Base-by-base conservation (phyloP, 2,797 vertebrate species). In the Myotis myotis region DNA sequence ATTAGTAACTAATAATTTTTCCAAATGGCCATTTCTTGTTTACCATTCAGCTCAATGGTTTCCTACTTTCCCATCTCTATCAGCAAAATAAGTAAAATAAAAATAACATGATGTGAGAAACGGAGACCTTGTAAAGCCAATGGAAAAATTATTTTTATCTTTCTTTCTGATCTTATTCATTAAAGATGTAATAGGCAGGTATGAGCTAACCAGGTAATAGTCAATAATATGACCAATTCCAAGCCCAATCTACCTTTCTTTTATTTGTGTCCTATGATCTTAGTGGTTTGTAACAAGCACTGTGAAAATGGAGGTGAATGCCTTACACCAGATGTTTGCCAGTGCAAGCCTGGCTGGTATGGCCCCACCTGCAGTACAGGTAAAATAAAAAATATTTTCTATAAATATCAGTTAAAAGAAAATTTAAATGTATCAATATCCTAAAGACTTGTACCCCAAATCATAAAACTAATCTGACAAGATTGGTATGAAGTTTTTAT, bases 211-310 rank as follows among this genome's bases (percentile, higher is more conserved):
- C 64, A 87, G 28, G 38, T 66, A 76, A 87, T 41, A 68, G 19
- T n/a, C 25, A 93, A 33, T 38, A 70, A 33, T 30, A 62, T 57
- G 44, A 78, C 22, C 36, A 71, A 38, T 72, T 55, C 25, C 30
- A 78, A 41, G 8, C 3, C 33, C 81, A 25, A 78, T 36, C 72
- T 74, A 28, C 0, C 25, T 51, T 68, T 74, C 83, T 47, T 94
- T 82, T 64, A 12, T 68, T 25, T 81, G 41, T 57, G 28, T 81
- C 93, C 41, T 76, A 8, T 94, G n/a, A 30, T 44, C 95, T 60
- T 85, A 99, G 99, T 99, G 99, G 98, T 99, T 97, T 99, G 99
- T 98, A 99, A 98, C 97, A 99, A 98, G 57, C 99, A 99, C 97
- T 99, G 99, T 98, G 99, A 99, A 96, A 99, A 99, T 9, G 99